Percentiles rank a stretch among this genome's conserved stretches.
Conservation (phyloP, 1,140 invertebrate genomes). For the Acromyrmex echinatior region DNA sequence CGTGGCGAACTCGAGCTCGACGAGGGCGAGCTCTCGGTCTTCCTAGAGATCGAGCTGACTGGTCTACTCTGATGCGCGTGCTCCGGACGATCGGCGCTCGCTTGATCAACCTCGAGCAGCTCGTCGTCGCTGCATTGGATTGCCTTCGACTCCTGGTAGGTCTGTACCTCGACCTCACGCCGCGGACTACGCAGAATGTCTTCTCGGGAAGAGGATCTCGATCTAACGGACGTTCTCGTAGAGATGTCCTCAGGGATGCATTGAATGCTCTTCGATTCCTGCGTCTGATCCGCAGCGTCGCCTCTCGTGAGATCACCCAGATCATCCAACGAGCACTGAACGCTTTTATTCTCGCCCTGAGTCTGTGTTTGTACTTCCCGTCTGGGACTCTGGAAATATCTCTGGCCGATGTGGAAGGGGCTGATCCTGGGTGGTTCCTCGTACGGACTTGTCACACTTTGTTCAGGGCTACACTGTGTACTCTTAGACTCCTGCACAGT, state of each 20-base stretch:
- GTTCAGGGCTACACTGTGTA: constrained; percentile 75
- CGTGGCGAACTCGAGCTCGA: constrained; percentile 57
- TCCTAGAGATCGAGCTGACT: constrained; percentile 23
- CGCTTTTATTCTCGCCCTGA: constrained; percentile 81
- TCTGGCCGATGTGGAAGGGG: constrained; percentile 14
- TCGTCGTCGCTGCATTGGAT: constrained; percentile 79
- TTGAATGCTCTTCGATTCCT: constrained; percentile 82
- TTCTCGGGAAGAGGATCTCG: neutral
- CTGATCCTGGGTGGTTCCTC: constrained; percentile 22
- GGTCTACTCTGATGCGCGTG: neutral
- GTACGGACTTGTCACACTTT: constrained; percentile 44
- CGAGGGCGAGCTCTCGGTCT: constrained; percentile 65
- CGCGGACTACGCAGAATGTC: constrained; percentile 63
- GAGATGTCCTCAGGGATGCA: constrained; percentile 73
- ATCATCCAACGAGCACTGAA: constrained; percentile 81
- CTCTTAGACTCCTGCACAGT: constrained; percentile 76
- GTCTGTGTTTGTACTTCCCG: constrained; percentile 82
- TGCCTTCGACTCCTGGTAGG: constrained; percentile 81
- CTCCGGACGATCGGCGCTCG: constrained; percentile 4
- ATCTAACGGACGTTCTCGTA: neutral
- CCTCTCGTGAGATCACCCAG: constrained; percentile 56
- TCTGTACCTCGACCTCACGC: constrained; percentile 81
- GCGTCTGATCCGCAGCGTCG: constrained; percentile 74
- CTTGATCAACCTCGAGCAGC: constrained; percentile 54
- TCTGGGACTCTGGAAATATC: constrained; percentile 74